Evolutionary conservation across 2,797 vertebrate genomes (phyloP), one percentile per base, ranked within the genome.

Genomic region (Luscinia luscinia): DNA sequence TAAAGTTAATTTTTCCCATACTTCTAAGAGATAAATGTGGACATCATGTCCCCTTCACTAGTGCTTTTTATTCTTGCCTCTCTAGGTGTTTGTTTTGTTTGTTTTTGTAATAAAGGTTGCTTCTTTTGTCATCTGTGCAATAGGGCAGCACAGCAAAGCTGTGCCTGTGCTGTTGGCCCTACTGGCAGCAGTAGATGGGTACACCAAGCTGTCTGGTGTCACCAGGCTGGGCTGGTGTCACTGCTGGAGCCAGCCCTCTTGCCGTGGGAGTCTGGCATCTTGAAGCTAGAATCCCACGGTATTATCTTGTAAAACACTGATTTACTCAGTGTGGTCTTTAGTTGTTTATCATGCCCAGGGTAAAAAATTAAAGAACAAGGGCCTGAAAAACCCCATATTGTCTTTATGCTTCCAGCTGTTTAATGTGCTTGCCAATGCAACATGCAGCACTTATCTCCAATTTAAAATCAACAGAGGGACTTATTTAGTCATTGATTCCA

Each of bases 401-500:
- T 89, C 89, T 87, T 74, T 89, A 66, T 80, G 59, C 59, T 93
- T 94, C 76, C 89, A 95, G 84, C 90, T 89, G 89, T 88, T 90
- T 91, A 73, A 83, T 73, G 45, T 43, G 63, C 48, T 92, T 93
- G 87, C 94, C 87, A 84, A 17, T 54, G 22, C 0, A 11, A 78
- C 51, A 28, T 2, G 10, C 62, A 36, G 79, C 73, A 81, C 74
- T 97, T 93, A 90, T 45, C 55, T 90, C 85, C 74, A 82, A 70
- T 91, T 94, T 95, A 84, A 91, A 95, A 94, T 79, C 69, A 70
- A 76, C 70, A 94, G 73, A 76, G 73, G 63, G 77, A 40, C 48
- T 95, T 95, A 93, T 81, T 92, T 94, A 87, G 92, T 90, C 68
- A 84, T 76, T 93, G 79, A 76, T 69, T 94, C 54, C 49, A 90